Evolutionary conservation across 2,888 invertebrate species (phyloP).

Genomic region (Stenurella melanura): DNA sequence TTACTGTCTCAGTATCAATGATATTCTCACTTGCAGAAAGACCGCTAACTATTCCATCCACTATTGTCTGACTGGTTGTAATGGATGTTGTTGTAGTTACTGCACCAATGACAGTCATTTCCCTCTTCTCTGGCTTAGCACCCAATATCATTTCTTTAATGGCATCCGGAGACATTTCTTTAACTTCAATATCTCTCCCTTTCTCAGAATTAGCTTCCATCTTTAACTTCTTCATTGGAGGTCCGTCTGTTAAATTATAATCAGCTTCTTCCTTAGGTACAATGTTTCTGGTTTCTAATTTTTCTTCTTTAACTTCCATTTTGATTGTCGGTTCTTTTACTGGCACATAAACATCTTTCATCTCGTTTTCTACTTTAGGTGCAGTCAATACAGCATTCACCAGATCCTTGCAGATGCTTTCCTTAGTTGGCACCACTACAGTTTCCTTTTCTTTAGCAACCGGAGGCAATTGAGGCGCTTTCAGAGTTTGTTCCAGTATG

Average conservation of each 20-base stretch:
- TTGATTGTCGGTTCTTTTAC: constrained; percentile 55
- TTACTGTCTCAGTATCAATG: constrained; percentile 69
- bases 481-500: constrained; percentile 82
- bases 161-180: constrained; percentile 67
- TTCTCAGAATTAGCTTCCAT: constrained; percentile 60
- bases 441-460: constrained; percentile 55
- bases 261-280: constrained; percentile 54
- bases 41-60: constrained; percentile 74
- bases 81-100: constrained; percentile 72
- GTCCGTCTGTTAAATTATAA: constrained; percentile 69
- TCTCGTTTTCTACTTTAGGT: constrained; percentile 76
- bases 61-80: constrained; percentile 70
- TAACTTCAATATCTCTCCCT: constrained; percentile 68
- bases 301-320: constrained; percentile 53
- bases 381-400: constrained; percentile 78
- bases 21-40: constrained; percentile 73
- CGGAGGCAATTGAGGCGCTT: constrained; percentile 74
- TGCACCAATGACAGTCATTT: constrained; percentile 53
- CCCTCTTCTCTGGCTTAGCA: constrained; percentile 48
- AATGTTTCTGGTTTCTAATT: constrained; percentile 49
- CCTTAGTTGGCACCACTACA: constrained; percentile 68
- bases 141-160: constrained; percentile 70
- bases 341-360: constrained; percentile 66
- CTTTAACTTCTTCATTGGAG: constrained; percentile 72
- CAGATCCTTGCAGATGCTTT: constrained; percentile 78